These are phyloP conservation scores for Ceratothoa steindachneri DNA, from an alignment of 2,888 invertebrate genomes.

Conservation along the genomic window DNA sequence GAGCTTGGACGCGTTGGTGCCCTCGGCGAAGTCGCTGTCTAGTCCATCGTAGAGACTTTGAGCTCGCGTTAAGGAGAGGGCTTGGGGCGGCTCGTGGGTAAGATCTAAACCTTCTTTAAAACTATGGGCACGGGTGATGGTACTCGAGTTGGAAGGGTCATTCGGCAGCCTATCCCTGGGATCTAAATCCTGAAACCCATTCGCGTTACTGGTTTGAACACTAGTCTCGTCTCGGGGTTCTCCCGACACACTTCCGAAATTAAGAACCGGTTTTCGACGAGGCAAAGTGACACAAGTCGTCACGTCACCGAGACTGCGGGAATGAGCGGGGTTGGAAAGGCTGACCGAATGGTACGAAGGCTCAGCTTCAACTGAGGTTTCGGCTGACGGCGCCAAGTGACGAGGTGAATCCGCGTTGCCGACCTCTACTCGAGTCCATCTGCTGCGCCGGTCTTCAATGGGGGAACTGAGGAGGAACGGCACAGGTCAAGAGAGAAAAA, in stretches of 20 bases:
- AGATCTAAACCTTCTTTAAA: slow-evolving; percentile 45
- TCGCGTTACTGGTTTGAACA: neutral
- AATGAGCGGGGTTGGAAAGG: neutral
- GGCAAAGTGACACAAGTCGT: slow-evolving; percentile 33
- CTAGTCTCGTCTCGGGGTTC: neutral
- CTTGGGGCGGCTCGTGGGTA: neutral
- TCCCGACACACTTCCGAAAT: slow-evolving; percentile 40
- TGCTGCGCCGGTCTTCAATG: neutral
- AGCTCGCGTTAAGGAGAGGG: slow-evolving; percentile 30
- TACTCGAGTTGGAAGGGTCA: neutral
- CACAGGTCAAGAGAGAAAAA: too few species aligned
- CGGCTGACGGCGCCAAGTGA: neutral
- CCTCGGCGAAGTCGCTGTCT: slow-evolving; percentile 29
- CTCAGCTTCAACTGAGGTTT: neutral
- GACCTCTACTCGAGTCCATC: neutral
- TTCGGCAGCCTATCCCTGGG: slow-evolving; percentile 5
- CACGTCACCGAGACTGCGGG: slow-evolving; percentile 4
- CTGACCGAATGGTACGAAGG: neutral
- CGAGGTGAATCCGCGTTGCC: neutral
- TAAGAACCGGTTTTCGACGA: slow-evolving; percentile 42
- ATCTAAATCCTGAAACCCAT: neutral
- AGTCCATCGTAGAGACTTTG: slow-evolving; percentile 44
- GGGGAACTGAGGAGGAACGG: neutral
- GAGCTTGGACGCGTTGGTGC: slow-evolving; percentile 22
- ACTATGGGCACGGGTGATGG: slow-evolving; percentile 45